Evolutionary conservation across 2,797 vertebrate genomes (phyloP), one percentile per base, ranked within the genome.

Genomic region (Mus spretus): DNA sequence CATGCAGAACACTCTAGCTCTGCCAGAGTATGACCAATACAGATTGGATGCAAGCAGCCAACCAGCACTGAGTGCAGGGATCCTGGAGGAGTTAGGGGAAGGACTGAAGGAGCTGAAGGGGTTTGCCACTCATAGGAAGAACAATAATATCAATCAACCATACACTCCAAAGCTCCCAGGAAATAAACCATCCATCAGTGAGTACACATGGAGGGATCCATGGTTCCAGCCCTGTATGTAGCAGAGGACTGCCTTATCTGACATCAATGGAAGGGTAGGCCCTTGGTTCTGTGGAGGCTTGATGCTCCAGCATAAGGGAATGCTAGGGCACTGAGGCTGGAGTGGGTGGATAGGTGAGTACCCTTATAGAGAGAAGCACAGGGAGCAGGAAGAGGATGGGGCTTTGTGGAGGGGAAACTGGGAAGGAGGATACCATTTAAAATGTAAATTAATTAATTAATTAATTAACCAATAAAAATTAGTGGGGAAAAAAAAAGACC

Each of bases 311-410:
- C 8, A 1, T 72, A 72, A 8, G 17, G n/a, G 17, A 72, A 37
- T 72, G 70, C 34, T 70, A 70, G 34, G 6, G 15, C 34, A n/a
- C 67, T n/a, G 67, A 72, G 15, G 7, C 17, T 1, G 70, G n/a
- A 37, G 70, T 72, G 8, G 34, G 34, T 72, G 31, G 34, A 6
- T 20, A 17, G 70, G n/a, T 8, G n/a, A 37, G 17, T 15, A 70
- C 34, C 15, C 6, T 70, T 14, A n/a, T n/a, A 70, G 34, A 70
- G 70, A 19, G 6, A 47, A 9, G 47, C 34, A 70, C 3, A 3
- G 15, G 3, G 34, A 37, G 5, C 0, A 3, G 34, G 14, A 6
- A 20, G 14, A 3, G 8, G n/a, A 37, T n/a, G 70, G n/a, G 70
- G 70, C 1, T 8, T n/a, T n/a, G 15, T n/a, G 7, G 67, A 72